These are phyloP conservation scores for Gallinago solitaria DNA, from an alignment of 2,797 vertebrate species.

Conservation along the genomic window DNA sequence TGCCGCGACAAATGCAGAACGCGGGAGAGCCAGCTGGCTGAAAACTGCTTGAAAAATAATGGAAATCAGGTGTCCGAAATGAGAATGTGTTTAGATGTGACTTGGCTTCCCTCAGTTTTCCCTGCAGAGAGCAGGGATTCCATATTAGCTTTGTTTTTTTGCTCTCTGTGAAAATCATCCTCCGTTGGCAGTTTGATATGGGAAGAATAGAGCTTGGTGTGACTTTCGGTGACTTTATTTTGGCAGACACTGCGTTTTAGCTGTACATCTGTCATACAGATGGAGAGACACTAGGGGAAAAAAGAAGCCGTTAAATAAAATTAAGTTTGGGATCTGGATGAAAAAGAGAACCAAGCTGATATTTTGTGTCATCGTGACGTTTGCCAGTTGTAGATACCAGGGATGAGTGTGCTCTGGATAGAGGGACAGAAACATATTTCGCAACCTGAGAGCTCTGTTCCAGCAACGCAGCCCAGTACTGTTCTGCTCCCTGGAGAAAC, in stretches of 20 bases:
- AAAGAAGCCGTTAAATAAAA: background rate
- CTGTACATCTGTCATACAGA: slow-evolving; percentile 37
- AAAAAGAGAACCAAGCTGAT: background rate
- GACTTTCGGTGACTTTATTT: slow-evolving; percentile 23
- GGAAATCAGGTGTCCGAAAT: slow-evolving; percentile 24
- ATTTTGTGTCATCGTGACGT: background rate
- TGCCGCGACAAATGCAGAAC: background rate
- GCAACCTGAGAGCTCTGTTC: background rate
- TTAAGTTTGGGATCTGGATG: background rate
- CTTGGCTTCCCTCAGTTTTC: slow-evolving; percentile 6
- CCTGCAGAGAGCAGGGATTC: background rate
- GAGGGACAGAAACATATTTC: background rate
- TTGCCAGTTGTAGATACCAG: background rate
- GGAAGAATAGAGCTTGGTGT: background rate
- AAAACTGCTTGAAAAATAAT: background rate
- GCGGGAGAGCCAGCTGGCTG: slow-evolving; percentile 41
- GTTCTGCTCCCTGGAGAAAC: background rate
- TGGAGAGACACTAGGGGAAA: background rate
- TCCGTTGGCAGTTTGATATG: background rate
- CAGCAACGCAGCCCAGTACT: background rate
- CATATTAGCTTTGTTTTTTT: background rate
- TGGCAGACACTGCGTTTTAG: background rate
- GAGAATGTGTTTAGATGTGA: background rate
- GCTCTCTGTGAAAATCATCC: background rate
- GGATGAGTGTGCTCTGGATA: background rate